Base-by-base conservation (phyloP, 1,140 invertebrate genomes). In the Trissolcus basalis region DNA sequence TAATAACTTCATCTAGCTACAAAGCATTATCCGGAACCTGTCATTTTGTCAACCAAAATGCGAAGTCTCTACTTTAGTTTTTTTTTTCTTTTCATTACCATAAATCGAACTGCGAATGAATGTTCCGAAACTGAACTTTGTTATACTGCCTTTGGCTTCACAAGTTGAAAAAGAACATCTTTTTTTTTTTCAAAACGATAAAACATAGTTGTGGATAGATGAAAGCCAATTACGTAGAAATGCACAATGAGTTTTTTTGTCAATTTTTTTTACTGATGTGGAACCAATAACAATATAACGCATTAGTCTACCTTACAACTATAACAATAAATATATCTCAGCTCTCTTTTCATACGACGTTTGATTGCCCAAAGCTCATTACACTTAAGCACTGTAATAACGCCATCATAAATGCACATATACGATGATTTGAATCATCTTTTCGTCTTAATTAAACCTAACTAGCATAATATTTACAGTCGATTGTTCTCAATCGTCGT, bases 241-340 rank as follows among this genome's bases (percentile, higher is more conserved):
- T 12, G 45, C 51, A 53, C 15, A 65, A 36, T 39, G 35, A 35
- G 9, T 32, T 41, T 10, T 32, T 47, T 45, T 12, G 51, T 49
- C 45, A 12, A n/a, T n/a, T 10, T 44, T 39, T 39, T 69, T 27
- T 27, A 3, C 19, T 27, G 19, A 27, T 27, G 47, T 58, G 44
- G 49, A 69, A 67, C 74, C 67, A 51, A 69, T 61, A 79, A 76
- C 63, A 53, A 69, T 56, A 70, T 73, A 79, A 73, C 60, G 56
- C 63, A 19, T 58, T 44, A 35, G 32, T 55, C 59, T 77, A 79
- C 69, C 61, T 68, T 70, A 71, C 47, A 27, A 27, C 64, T 78
- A 78, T 75, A 79, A 71, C 70, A 84, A 85, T 84, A 83, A 85
- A 86, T 84, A 82, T 83, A 82, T 84, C 77, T 85, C 80, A 82